Percentiles rank a stretch among this genome's conserved stretches.
phyloP scores from a whole-genome alignment of 2,797 vertebrate genomes.

The Lagorchestes hirsutus region DNA sequence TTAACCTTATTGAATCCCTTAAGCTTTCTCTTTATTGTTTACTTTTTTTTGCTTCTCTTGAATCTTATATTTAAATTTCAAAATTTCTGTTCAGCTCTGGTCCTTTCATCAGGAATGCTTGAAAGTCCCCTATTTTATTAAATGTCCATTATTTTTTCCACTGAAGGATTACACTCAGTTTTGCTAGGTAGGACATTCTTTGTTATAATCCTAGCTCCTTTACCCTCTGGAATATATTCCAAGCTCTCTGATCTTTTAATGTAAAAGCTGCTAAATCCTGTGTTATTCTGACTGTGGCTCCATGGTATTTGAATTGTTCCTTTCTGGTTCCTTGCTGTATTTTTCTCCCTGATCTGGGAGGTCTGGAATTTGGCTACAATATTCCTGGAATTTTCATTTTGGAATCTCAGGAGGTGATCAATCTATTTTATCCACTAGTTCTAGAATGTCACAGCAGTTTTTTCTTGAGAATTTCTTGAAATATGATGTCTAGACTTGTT shows the following conservation, averaged over 20 bases:
- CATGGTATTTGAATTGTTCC: neutral
- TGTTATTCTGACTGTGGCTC: neutral
- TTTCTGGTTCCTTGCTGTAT: neutral
- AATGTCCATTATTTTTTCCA: neutral
- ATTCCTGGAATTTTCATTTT: neutral
- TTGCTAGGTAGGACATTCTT: neutral
- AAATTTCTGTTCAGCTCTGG: neutral
- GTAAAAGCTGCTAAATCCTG: neutral
- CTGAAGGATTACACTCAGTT: neutral
- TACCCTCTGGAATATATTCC: neutral
- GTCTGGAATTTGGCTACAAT: neutral
- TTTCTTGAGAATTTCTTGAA: neutral
- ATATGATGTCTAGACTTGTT: neutral
- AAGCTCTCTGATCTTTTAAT: neutral
- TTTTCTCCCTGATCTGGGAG: neutral
- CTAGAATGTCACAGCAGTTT: neutral
- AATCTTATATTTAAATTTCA: neutral
- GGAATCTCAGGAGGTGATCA: neutral
- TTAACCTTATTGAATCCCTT: neutral
- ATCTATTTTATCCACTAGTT: neutral
- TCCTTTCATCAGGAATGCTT: neutral
- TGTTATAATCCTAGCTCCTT: neutral
- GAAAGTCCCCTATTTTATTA: neutral
- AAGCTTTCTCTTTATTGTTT: neutral
- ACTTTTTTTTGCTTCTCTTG: neutral